Conservation (phyloP, 2,113 vertebrate genomes). For the Toxotes jaculatrix region DNA sequence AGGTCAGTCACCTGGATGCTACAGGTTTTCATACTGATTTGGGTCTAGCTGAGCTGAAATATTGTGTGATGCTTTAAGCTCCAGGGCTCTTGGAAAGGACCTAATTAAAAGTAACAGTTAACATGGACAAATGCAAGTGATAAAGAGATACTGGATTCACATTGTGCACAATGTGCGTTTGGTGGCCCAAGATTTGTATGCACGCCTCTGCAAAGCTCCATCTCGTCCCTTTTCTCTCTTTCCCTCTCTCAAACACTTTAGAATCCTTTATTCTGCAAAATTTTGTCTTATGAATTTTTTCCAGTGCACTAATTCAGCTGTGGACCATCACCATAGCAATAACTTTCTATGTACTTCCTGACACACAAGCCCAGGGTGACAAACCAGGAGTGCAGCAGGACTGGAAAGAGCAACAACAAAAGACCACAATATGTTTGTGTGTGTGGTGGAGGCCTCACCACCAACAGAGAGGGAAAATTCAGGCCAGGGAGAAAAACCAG, state of each 20-base stretch:
- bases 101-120: slow-evolving; percentile 16
- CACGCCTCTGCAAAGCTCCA: background rate
- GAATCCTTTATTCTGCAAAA: background rate
- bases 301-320: slow-evolving; percentile 4
- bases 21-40: slow-evolving; percentile 9
- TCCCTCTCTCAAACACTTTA: background rate
- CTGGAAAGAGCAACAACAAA: slow-evolving; percentile 53
- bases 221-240: background rate
- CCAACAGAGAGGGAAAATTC: slow-evolving; percentile 21
- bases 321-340: slow-evolving; percentile 29
- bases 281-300: background rate
- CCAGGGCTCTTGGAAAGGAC: background rate
- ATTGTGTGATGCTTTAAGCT: background rate
- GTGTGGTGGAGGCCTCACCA: slow-evolving; percentile 23
- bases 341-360: slow-evolving; percentile 29
- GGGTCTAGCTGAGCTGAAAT: slow-evolving; percentile 9
- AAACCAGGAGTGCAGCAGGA: slow-evolving; percentile 25
- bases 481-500: slow-evolving; percentile 6
- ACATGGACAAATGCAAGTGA: background rate
- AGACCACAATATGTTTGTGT: slow-evolving; percentile 22
- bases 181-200: background rate
- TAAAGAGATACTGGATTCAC: background rate
- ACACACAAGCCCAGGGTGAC: background rate
- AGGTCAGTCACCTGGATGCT: slow-evolving; percentile 16
- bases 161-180: background rate